Percentiles rank a stretch among this genome's conserved stretches.
These are phyloP conservation scores for Heteromyza rotundicornis DNA, from an alignment of 2,888 invertebrate genomes.

Conservation along the genomic window DNA sequence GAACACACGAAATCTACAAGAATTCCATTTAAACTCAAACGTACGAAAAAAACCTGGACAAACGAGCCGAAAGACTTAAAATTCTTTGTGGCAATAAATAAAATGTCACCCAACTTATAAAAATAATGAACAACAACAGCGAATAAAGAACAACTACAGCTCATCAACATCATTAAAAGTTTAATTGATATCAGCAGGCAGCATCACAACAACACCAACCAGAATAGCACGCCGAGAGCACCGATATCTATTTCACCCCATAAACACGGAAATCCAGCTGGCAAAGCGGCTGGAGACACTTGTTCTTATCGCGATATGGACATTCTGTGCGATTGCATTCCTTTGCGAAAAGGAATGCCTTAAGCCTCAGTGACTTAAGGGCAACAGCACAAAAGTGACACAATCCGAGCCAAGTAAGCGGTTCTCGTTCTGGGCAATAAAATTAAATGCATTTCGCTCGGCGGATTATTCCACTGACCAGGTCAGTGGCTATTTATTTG, in stretches of 20 bases:
- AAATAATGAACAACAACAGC: too few species aligned
- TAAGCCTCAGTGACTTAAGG: background rate
- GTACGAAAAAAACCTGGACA: too few species aligned
- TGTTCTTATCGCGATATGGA: background rate
- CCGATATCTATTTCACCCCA: background rate
- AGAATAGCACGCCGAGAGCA: background rate
- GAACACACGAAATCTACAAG: too few species aligned
- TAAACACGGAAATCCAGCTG: background rate
- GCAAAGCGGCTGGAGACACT: conserved; percentile 1
- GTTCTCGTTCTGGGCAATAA: background rate
- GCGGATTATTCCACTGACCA: background rate
- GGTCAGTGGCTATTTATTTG: background rate
- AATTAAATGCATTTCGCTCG: background rate
- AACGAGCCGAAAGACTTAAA: too few species aligned
- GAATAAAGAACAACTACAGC: conserved; percentile 12
- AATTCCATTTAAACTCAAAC: too few species aligned
- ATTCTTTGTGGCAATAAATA: too few species aligned
- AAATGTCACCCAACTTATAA: too few species aligned
- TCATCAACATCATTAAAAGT: conserved; percentile 46
- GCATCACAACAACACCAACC: conserved; percentile 23
- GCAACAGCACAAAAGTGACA: background rate
- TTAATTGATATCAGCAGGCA: conserved; percentile 51
- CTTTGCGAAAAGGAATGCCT: background rate
- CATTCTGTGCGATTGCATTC: background rate
- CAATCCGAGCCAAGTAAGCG: background rate